Evolutionary conservation across 2,113 vertebrate species (phyloP).

Genomic region (Rhagologus leucostigma): DNA sequence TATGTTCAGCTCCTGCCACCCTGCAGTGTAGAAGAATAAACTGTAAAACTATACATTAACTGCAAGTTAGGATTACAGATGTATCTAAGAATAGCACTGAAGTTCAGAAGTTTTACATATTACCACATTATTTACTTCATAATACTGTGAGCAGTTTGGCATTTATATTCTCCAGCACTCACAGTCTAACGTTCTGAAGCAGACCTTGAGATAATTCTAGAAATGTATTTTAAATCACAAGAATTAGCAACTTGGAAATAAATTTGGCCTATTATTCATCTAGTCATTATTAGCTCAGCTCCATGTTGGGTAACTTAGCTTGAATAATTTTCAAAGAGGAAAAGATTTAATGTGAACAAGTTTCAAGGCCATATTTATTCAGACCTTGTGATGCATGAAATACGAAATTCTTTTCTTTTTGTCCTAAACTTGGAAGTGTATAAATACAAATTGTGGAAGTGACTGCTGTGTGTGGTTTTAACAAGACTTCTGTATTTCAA

Average conservation of each 20-base stretch:
- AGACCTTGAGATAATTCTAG: not conserved
- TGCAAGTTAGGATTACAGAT: not conserved
- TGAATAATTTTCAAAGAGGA: not conserved
- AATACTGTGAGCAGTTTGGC: not conserved
- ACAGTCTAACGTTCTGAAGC: not conserved
- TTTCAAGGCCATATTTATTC: not conserved
- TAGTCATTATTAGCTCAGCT: not conserved
- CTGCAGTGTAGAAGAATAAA: not conserved
- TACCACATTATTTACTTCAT: not conserved
- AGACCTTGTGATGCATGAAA: not conserved
- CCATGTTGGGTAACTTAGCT: not conserved
- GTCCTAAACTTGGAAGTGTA: not conserved
- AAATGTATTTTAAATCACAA: not conserved
- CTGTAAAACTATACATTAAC: not conserved
- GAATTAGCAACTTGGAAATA: not conserved
- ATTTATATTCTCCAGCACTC: not conserved
- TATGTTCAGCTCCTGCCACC: not conserved
- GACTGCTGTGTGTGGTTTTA: not conserved
- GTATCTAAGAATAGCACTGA: not conserved
- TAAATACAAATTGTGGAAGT: not conserved
- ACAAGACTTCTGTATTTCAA: not conserved
- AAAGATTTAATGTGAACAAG: not conserved
- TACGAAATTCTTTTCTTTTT: not conserved
- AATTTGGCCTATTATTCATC: not conserved
- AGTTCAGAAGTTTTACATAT: not conserved